Conservation (phyloP, 2,113 vertebrate species). For the Macrotis lagotis region DNA sequence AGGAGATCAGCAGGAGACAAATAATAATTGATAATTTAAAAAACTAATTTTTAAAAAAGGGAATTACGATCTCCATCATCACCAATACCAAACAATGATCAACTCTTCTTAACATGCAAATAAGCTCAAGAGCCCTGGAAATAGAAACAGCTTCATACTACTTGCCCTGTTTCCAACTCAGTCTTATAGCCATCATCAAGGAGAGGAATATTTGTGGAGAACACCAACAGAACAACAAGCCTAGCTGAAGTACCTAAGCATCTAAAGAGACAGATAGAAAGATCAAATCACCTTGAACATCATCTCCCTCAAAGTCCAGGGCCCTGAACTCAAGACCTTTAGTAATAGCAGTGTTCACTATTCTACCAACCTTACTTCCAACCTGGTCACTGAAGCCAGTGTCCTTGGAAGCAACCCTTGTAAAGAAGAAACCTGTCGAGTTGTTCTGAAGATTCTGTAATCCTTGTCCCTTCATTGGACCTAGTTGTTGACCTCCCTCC, state of each 20-base stretch:
- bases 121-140: neutral
- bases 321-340: neutral
- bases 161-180: neutral
- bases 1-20: neutral
- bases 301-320: neutral
- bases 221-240: neutral
- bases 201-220: neutral
- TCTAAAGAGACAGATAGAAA: too few relatives aligned
- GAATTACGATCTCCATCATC: neutral
- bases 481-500: neutral
- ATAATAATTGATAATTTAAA: neutral
- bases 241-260: neutral
- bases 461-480: neutral
- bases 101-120: neutral
- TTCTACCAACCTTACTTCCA: neutral
- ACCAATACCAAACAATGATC: neutral
- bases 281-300: neutral
- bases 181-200: neutral
- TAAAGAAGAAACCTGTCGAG: neutral
- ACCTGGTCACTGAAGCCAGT: neutral
- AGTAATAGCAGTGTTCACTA: neutral
- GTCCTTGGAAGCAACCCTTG: neutral
- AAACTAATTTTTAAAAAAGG: neutral
- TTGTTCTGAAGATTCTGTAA: neutral
- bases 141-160: neutral